Percentiles rank a stretch among this genome's conserved stretches.
Evolutionary conservation across 2,888 invertebrate species (phyloP).

Genomic region (Macaria liturata): DNA sequence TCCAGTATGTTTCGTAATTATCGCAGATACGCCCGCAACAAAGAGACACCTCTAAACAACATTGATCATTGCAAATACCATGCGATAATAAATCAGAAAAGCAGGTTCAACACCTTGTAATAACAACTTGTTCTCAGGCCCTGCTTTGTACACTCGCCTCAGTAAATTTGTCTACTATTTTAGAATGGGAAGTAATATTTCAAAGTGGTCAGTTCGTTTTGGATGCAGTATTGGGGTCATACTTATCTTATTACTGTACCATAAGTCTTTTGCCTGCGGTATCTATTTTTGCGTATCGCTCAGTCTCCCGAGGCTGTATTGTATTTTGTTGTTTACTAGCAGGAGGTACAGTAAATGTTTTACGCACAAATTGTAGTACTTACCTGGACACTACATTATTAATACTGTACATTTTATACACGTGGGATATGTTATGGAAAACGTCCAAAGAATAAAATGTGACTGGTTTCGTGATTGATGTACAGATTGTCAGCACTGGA

Average conservation of each 20-base stretch:
- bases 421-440: too few relatives aligned
- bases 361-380: too few relatives aligned
- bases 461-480: too few relatives aligned
- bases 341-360: too few relatives aligned
- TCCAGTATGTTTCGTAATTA: conserved; percentile 51
- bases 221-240: conserved; percentile 58
- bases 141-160: conserved; percentile 52
- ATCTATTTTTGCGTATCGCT: conserved; percentile 52
- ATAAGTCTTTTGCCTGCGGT: conserved; percentile 48
- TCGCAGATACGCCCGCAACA: conserved; percentile 57
- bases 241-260: conserved; percentile 58
- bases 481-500: too few relatives aligned
- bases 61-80: conserved; percentile 69
- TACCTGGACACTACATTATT: too few relatives aligned
- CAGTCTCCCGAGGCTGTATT: conserved; percentile 39
- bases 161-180: conserved; percentile 63
- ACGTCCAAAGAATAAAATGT: too few relatives aligned
- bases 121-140: conserved; percentile 65
- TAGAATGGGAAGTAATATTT: conserved; percentile 59
- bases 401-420: too few relatives aligned
- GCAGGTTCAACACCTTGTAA: conserved; percentile 74
- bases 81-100: conserved; percentile 71
- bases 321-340: conserved; percentile 31
- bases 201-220: conserved; percentile 56
- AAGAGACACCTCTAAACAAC: conserved; percentile 62